These are phyloP conservation scores for Cryptus viduatorius DNA, from an alignment of 2,888 invertebrate species.

Conservation along the genomic window DNA sequence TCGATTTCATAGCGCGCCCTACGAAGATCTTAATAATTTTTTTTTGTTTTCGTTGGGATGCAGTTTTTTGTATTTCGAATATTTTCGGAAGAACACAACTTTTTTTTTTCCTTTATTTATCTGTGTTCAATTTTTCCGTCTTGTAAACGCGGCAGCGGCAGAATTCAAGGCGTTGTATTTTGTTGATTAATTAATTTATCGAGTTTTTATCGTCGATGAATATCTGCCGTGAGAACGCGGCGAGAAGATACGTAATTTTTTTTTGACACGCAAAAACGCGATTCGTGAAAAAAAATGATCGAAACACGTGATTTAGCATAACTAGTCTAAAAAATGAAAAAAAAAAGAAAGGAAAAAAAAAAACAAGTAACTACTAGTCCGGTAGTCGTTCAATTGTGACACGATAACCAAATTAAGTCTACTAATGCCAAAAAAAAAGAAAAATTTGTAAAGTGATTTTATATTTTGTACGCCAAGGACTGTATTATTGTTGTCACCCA, in stretches of 20 bases:
- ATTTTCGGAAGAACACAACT: background rate
- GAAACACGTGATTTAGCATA: conserved; percentile 77
- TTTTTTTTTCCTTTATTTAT: conserved; percentile 15
- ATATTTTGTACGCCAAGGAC: conserved; percentile 75
- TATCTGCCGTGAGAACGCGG: background rate
- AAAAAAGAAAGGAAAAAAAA: conserved; percentile 29
- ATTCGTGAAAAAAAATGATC: conserved; percentile 56
- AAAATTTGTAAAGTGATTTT: conserved; percentile 75
- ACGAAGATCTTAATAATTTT: background rate
- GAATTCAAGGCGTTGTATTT: conserved; percentile 20
- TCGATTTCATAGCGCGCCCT: background rate
- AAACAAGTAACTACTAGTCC: conserved; percentile 72
- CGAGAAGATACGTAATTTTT: background rate
- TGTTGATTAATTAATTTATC: conserved; percentile 29
- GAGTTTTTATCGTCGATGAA: conserved; percentile 27
- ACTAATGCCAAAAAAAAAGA: conserved; percentile 67
- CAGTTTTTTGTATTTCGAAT: conserved; percentile 51
- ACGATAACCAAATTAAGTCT: conserved; percentile 74
- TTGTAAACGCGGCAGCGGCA: conserved; percentile 12
- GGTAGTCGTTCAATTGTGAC: conserved; percentile 75
- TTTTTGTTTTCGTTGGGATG: conserved; percentile 28
- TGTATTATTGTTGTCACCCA: conserved; percentile 61
- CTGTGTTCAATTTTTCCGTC: conserved; percentile 34
- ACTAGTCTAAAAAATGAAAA: conserved; percentile 74
- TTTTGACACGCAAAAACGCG: conserved; percentile 10